Evolutionary conservation across 2,113 vertebrate species (phyloP).

Genomic region (Motacilla tschutschensis): DNA sequence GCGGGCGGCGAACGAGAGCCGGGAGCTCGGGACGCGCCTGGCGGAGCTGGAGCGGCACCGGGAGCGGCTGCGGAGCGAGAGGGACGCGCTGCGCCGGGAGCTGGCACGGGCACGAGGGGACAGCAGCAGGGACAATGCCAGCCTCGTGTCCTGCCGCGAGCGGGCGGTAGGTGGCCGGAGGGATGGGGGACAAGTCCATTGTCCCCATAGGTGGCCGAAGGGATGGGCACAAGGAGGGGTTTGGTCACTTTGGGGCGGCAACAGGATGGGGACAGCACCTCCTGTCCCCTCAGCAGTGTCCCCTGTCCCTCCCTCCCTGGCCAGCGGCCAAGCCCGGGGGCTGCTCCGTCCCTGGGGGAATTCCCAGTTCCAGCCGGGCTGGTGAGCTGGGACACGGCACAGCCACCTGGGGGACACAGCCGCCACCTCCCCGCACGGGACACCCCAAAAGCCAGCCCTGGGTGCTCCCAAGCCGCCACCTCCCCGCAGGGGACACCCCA

Average conservation of each 20-base stretch:
- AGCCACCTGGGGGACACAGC: no score
- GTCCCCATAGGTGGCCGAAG: no score
- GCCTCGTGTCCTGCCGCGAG: not conserved
- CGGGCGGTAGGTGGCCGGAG: not conserved
- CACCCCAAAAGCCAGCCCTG: not conserved
- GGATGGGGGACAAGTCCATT: not conserved
- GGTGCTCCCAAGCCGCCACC: not conserved
- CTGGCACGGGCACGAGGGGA: accelerated
- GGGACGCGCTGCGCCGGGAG: not conserved
- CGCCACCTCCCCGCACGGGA: no score
- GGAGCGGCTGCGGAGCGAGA: not conserved
- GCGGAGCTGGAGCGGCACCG: not conserved
- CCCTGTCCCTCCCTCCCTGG: not conserved
- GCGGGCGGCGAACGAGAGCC: constrained; percentile 12
- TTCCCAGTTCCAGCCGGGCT: not conserved
- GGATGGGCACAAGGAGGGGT: no score
- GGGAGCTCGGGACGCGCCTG: not conserved
- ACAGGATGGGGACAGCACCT: not conserved
- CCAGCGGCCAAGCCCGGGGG: not conserved
- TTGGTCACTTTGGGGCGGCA: no score
- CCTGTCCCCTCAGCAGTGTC: not conserved
- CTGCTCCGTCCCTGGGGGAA: not conserved
- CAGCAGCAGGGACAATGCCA: not conserved
- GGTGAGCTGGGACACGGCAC: not conserved
- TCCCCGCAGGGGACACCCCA: not conserved